A percentile compares a stretch with the other conserved stretches of the same genome.
These are phyloP conservation scores for Perodicticus potto DNA, from an alignment of 2,797 vertebrate genomes.

Conservation along the genomic window DNA sequence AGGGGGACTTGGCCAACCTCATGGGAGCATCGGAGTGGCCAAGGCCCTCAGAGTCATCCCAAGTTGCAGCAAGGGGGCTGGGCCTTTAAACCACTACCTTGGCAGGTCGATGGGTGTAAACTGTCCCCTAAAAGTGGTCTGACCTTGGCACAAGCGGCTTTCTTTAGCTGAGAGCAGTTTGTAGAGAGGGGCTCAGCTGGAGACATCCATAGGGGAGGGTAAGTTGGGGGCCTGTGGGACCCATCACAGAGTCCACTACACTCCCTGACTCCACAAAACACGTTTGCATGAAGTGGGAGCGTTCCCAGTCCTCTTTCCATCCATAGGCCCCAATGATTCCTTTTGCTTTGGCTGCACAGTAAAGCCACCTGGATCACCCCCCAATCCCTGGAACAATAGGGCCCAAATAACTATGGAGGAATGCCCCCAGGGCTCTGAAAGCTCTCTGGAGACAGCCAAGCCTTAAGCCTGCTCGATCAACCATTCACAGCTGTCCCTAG, in stretches of 20 bases:
- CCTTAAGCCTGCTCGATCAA: too few relatives aligned
- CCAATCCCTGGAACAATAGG: fast-evolving
- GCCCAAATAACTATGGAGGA: too few relatives aligned
- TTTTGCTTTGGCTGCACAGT: neutral
- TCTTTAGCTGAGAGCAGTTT: neutral
- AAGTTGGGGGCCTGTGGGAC: fast-evolving
- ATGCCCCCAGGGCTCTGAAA: neutral
- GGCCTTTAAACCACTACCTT: neutral
- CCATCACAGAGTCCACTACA: too few relatives aligned
- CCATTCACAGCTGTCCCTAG: neutral
- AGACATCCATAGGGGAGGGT: too few relatives aligned
- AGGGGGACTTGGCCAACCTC: neutral
- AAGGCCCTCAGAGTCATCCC: neutral
- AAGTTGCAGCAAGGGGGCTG: neutral
- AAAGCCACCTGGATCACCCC: neutral
- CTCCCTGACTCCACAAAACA: neutral
- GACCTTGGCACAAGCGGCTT: neutral
- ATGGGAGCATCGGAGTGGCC: too few relatives aligned
- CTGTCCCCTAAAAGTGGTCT: neutral
- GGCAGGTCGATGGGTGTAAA: neutral
- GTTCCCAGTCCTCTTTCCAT: neutral
- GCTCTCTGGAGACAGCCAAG: neutral
- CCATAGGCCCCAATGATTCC: neutral
- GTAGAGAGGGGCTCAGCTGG: neutral
- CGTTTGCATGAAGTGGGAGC: neutral